Evolutionary conservation across 2,113 vertebrate species (phyloP).

Genomic region (Lasiurus cinereus): DNA sequence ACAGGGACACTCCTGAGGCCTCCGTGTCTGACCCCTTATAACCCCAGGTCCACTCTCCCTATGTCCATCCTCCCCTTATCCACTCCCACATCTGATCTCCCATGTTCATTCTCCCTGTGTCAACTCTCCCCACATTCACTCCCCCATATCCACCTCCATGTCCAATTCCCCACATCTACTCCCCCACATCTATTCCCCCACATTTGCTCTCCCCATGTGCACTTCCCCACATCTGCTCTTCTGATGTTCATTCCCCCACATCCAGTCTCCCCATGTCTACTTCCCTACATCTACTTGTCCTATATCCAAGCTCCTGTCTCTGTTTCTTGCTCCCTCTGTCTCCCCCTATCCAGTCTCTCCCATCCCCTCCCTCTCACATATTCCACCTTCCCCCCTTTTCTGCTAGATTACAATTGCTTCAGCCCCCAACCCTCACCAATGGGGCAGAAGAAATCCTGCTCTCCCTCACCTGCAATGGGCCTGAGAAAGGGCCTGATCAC

Average conservation of each 20-base stretch:
- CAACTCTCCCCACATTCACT: background rate
- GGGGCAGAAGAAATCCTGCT: slow-evolving; percentile 79
- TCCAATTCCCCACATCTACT: background rate
- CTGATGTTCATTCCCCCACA: background rate
- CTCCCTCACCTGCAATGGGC: slow-evolving; percentile 83
- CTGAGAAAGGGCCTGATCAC: slow-evolving; percentile 89
- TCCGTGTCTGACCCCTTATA: background rate
- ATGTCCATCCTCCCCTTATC: background rate
- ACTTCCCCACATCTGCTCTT: background rate
- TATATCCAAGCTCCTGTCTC: background rate
- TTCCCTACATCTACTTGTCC: background rate
- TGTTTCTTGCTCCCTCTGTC: background rate
- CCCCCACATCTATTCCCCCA: background rate
- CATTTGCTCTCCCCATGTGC: background rate
- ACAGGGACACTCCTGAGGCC: background rate
- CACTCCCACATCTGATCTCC: background rate
- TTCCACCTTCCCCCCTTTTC: slow-evolving; percentile 40
- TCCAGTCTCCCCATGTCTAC: background rate
- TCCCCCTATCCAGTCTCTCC: background rate
- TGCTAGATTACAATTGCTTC: background rate
- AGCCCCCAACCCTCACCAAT: slow-evolving; percentile 44
- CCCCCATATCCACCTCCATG: background rate
- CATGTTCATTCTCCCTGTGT: background rate
- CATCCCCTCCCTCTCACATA: background rate
- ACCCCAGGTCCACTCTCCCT: background rate